phyloP scores from a whole-genome alignment of 2,888 invertebrate genomes.

The Melanophora roralis region DNA sequence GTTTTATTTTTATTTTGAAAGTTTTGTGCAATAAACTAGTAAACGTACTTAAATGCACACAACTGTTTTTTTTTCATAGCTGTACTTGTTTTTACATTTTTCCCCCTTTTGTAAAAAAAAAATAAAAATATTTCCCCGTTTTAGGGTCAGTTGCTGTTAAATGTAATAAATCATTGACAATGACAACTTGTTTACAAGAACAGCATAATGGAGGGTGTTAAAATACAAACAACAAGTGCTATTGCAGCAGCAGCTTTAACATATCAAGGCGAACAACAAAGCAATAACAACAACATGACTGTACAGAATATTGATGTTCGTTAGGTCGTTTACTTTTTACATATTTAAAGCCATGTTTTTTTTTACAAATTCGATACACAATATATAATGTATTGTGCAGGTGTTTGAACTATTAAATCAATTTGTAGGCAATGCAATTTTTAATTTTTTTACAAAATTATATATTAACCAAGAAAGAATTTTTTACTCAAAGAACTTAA shows the following conservation, averaged over 20 bases:
- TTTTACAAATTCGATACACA: too few relatives aligned
- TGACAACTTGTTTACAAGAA: conserved; percentile 45
- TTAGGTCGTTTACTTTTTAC: conserved; percentile 22
- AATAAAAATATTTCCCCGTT: not conserved
- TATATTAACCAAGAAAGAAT: too few relatives aligned
- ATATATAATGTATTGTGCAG: too few relatives aligned
- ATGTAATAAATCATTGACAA: conserved; percentile 61
- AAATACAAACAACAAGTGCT: not conserved
- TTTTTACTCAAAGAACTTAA: too few relatives aligned
- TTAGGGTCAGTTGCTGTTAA: conserved; percentile 57
- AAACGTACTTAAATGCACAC: not conserved
- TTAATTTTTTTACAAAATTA: too few relatives aligned
- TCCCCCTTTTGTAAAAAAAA: not conserved
- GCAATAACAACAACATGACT: not conserved
- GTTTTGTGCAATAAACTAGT: conserved; percentile 34
- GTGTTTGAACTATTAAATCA: too few relatives aligned
- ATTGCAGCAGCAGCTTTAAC: not conserved
- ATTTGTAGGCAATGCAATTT: too few relatives aligned
- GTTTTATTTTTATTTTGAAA: not conserved
- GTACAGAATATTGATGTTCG: conserved; percentile 24
- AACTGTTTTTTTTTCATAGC: not conserved
- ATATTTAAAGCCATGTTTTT: too few relatives aligned
- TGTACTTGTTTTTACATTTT: not conserved
- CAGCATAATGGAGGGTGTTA: conserved; percentile 39
- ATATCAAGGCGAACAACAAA: not conserved